A percentile compares a stretch with the other conserved stretches of the same genome.
phyloP scores from a whole-genome alignment of 1,140 invertebrate genomes.

The Pentalonia nigronervosa region DNA sequence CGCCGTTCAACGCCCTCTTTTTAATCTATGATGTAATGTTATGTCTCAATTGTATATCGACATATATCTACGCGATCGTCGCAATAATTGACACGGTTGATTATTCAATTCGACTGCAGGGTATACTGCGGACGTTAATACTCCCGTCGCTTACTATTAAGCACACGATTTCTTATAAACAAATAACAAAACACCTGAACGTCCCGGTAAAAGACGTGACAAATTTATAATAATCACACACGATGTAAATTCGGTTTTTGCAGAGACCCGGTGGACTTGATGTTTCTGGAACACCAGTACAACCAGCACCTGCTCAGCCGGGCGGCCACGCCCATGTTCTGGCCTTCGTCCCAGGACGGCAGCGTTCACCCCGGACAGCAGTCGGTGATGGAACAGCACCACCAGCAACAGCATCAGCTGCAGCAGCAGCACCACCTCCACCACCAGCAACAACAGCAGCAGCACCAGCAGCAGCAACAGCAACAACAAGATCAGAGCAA shows the following conservation, averaged over 20 bases:
- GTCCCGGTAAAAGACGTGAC: neutral
- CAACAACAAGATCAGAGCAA: conserved; percentile 18
- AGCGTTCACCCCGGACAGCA: conserved; percentile 37
- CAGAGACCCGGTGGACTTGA: conserved; percentile 73
- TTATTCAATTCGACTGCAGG: no score
- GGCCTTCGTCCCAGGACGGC: conserved; percentile 56
- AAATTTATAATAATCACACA: neutral
- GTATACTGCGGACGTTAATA: neutral
- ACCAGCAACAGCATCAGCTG: neutral
- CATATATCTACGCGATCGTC: no score
- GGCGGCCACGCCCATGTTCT: conserved; percentile 57
- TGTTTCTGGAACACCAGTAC: conserved; percentile 73
- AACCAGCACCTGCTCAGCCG: conserved; percentile 64
- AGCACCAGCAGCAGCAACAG: neutral
- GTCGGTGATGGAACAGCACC: conserved; percentile 44
- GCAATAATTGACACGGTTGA: no score
- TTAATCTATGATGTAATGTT: no score
- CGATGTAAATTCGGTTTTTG: conserved; percentile 58
- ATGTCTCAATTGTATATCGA: no score
- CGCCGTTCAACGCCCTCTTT: no score
- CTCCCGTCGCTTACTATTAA: no score
- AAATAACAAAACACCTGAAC: neutral
- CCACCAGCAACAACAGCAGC: neutral
- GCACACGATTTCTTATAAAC: no score
- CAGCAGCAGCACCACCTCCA: neutral